Evolutionary conservation across 2,113 vertebrate genomes (phyloP).

Genomic region (Pygoscelis adeliae): DNA sequence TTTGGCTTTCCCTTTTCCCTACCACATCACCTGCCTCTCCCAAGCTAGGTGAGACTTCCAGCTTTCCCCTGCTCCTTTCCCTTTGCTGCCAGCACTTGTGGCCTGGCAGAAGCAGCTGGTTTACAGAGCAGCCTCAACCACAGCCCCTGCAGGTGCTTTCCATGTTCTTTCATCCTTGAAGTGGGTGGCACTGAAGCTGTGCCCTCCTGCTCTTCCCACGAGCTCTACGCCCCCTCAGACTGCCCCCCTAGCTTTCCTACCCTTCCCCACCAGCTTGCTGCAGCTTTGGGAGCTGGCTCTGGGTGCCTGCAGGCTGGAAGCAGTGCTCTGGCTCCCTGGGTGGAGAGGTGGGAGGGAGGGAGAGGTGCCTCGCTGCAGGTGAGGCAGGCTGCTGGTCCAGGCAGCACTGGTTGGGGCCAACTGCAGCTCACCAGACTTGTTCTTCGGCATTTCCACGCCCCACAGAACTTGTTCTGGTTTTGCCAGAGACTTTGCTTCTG

Average conservation of each 20-base stretch:
- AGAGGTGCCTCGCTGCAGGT: background rate
- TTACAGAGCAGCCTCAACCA: background rate
- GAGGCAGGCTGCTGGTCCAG: background rate
- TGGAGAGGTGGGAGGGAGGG: background rate
- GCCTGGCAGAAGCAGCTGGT: background rate
- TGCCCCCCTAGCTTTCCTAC: background rate
- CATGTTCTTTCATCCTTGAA: background rate
- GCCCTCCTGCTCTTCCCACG: background rate
- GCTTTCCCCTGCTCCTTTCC: background rate
- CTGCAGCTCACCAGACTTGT: background rate
- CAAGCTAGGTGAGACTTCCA: background rate
- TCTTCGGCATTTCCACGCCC: background rate
- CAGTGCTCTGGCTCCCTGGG: background rate
- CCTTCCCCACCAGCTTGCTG: background rate
- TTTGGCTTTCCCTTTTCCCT: background rate
- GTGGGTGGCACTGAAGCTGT: background rate
- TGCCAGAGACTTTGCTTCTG: background rate
- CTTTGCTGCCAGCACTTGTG: background rate
- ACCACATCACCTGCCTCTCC: background rate
- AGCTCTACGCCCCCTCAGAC: background rate
- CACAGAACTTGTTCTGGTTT: background rate
- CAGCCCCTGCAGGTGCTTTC: background rate
- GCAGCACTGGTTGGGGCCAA: background rate
- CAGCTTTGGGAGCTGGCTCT: background rate
- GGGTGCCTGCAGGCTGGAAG: background rate